phyloP scores from a whole-genome alignment of 2,888 invertebrate species.

The Sphaerophoria taeniata region DNA sequence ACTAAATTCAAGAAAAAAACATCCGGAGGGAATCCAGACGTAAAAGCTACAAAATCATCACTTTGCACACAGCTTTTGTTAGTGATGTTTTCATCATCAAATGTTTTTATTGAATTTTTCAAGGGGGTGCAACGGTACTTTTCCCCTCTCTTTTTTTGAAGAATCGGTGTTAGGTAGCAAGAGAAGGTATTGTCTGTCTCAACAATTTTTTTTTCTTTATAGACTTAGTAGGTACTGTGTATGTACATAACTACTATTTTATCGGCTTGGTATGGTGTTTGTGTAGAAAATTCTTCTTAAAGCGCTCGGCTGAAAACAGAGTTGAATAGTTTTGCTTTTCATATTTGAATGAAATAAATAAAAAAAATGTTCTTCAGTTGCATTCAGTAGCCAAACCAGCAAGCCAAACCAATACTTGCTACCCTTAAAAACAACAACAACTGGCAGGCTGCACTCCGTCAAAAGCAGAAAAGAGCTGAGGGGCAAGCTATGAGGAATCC shows the following conservation, averaged over 20 bases:
- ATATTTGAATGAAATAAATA: constrained; percentile 52
- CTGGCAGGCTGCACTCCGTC: neutral
- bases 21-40: too few species aligned
- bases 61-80: too few species aligned
- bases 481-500: constrained; percentile 17
- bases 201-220: neutral
- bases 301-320: constrained; percentile 48
- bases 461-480: neutral
- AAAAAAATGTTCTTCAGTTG: constrained; percentile 26
- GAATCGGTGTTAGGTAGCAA: too few species aligned
- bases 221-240: constrained; percentile 8
- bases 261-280: neutral
- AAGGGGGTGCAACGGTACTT: too few species aligned
- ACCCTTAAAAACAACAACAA: constrained; percentile 16
- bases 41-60: too few species aligned
- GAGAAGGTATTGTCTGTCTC: too few species aligned
- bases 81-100: too few species aligned
- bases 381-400: constrained; percentile 41
- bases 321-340: constrained; percentile 56
- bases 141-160: too few species aligned
- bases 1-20: too few species aligned
- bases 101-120: too few species aligned
- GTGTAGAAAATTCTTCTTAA: constrained; percentile 5
- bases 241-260: neutral
- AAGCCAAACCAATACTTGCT: constrained; percentile 25